Evolutionary conservation across 2,888 invertebrate species (phyloP), one percentile per base, ranked within the genome.

Genomic region (Hydropsyche betteni): DNA sequence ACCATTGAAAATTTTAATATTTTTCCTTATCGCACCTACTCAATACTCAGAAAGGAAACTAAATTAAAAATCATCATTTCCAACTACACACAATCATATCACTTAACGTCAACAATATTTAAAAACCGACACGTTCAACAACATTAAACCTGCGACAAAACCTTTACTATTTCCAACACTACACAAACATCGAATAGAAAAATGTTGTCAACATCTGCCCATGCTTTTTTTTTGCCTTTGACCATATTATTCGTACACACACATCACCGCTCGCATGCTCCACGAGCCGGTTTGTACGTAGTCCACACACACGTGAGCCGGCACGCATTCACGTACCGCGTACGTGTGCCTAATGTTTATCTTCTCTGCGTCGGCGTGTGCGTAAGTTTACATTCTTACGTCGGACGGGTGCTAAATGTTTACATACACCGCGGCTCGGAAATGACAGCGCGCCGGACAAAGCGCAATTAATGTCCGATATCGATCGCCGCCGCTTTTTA

Each of bases 301-400:
- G 53, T 53, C 12, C 12, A 1, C 51, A 8, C 5, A 14, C 14
- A 14, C 6, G 53, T 16, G 53, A 14, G 12, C 12, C 53, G 53
- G 14, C 24, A 16, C 36, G 61, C 34, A 68, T 71, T 50, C 71
- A 71, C 69, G 52, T 61, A 68, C 50, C 50, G 69, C 55, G 75
- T 75, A 73, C 74, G 75, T 77, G 77, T 72, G 75, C 74, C 75
- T 55, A 74, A 75, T 61, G 34, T 71, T 77, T 75, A 75, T 75
- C 73, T 61, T 69, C 69, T 64, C 55, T 24, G 69, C 36, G 68
- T 16, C 14, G 68, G 61, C 33, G 64, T 75, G 68, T 77, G 73
- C 64, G 75, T 75, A 73, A 75, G 75, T 75, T 77, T 77, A 77
- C 75, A 75, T 77, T 77, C 77, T 58, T 58, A 58, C 58, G 3